Evolutionary conservation across 2,888 invertebrate genomes (phyloP).

Genomic region (Halictus quadricinctus): DNA sequence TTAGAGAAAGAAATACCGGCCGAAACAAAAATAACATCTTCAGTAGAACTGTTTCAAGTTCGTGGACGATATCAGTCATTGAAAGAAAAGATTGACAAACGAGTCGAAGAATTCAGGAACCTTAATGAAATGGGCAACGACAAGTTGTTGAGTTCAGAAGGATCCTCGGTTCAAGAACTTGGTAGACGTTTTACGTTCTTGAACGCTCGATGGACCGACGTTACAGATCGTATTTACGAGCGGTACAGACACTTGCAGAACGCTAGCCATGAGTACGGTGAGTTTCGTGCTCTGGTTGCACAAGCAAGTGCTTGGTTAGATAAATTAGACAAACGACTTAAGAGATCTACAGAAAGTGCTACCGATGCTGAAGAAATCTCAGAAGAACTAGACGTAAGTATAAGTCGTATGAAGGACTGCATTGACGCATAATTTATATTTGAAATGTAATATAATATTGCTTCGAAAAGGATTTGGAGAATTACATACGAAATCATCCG

Average conservation of each 20-base stretch:
- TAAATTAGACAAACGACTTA: constrained; percentile 90
- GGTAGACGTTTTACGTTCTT: constrained; percentile 87
- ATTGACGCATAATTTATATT: background rate
- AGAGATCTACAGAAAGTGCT: constrained; percentile 87
- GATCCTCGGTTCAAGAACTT: constrained; percentile 84
- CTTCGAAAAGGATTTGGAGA: constrained; percentile 89
- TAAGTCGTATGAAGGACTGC: constrained; percentile 7
- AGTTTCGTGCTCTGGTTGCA: constrained; percentile 90
- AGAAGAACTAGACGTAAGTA: constrained; percentile 92
- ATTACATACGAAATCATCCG: constrained; percentile 89
- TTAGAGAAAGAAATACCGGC: constrained; percentile 86
- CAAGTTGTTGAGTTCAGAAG: constrained; percentile 85
- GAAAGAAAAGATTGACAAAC: constrained; percentile 89
- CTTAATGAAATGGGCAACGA: constrained; percentile 89
- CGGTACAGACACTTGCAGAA: constrained; percentile 87
- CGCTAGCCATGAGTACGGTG: constrained; percentile 90
- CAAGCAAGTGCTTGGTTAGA: constrained; percentile 92
- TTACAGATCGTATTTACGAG: constrained; percentile 88
- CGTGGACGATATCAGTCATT: constrained; percentile 88
- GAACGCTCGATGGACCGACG: constrained; percentile 89
- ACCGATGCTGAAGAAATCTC: constrained; percentile 97
- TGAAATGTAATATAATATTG: background rate
- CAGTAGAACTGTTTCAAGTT: constrained; percentile 88
- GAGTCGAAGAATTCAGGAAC: constrained; percentile 87
- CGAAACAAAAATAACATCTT: constrained; percentile 85